Base-by-base conservation (phyloP, 1,140 invertebrate genomes). In the Apis mellifera region DNA sequence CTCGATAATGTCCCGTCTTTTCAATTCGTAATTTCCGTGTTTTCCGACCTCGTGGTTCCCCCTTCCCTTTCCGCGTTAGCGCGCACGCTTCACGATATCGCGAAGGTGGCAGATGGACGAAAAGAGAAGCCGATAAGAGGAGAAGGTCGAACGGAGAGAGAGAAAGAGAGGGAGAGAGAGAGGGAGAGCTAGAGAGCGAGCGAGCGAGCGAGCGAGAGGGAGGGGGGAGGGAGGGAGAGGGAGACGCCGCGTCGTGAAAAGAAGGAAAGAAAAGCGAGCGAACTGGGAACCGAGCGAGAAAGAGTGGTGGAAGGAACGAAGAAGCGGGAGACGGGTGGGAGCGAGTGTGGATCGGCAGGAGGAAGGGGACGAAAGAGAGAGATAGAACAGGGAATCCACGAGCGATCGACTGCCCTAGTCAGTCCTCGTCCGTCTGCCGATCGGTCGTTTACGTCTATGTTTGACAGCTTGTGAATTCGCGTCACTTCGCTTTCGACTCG, bases 361-460 rank as follows among this genome's bases (percentile, higher is more conserved):
- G 86, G 83, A 87, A 83, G 80, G 85, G 72, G 82, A 81, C 73
- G 84, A 83, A 80, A 86, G 84, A 78, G 74, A 78, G 82, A 82
- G 85, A 75, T 80, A 83, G 83, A 88, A 78, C 65, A 87, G 88
- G 89, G 89, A 85, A 87, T 90, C 82, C 83, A 84, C 89, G 88
- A 90, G 90, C 89, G 86, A 90, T 90, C 92, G 90, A 90, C 91
- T 92, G 89, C 91, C 89, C 91, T 93, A 92, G 91, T 93, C 93
- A 94, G 92, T 94, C 88, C 90, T 92, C 93, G 91, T 91, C 90
- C 91, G 91, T 90, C 89, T 91, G 92, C 89, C 92, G 92, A 91
- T 90, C 91, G 90, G 89, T 92, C 89, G 87, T 91, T 86, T 84
- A 90, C 90, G 85, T 88, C 88, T 74, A 78, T 76, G 80, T 84